phyloP scores from a whole-genome alignment of 2,888 invertebrate genomes.

The Caenorhabditis macrosperma region DNA sequence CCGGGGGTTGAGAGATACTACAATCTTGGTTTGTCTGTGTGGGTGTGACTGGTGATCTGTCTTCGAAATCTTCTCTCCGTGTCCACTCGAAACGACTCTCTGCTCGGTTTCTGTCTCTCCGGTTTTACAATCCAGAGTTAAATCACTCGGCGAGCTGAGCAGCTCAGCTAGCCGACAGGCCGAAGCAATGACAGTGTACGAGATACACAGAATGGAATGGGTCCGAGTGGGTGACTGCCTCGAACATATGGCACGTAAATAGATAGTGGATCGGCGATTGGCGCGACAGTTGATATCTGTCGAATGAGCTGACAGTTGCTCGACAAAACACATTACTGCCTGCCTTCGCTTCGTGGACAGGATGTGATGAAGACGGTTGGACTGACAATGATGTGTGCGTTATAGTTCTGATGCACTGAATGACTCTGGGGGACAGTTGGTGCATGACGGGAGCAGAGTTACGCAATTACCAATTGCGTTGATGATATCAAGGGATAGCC shows the following conservation, averaged over 20 bases:
- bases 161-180: constrained; percentile 24
- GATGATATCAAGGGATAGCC: too few species aligned
- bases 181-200: constrained; percentile 43
- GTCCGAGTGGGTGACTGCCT: constrained; percentile 25
- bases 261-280: constrained; percentile 53
- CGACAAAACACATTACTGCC: constrained; percentile 56
- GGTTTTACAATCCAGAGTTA: constrained; percentile 37
- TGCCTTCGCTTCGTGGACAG: constrained; percentile 7
- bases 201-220: constrained; percentile 37
- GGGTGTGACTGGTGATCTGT: constrained; percentile 17
- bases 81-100: background rate
- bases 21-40: background rate
- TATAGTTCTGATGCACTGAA: constrained; percentile 8
- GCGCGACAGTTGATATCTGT: constrained; percentile 63
- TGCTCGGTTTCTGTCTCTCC: background rate
- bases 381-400: constrained; percentile 2
- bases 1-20: background rate
- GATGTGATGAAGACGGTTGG: constrained; percentile 45
- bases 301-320: constrained; percentile 59
- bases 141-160: constrained; percentile 6
- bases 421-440: constrained; percentile 18
- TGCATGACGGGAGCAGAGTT: background rate
- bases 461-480: background rate
- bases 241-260: constrained; percentile 61
- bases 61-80: constrained; percentile 1